phyloP scores from a whole-genome alignment of 2,113 vertebrate species.

The Istiophorus platypterus region DNA sequence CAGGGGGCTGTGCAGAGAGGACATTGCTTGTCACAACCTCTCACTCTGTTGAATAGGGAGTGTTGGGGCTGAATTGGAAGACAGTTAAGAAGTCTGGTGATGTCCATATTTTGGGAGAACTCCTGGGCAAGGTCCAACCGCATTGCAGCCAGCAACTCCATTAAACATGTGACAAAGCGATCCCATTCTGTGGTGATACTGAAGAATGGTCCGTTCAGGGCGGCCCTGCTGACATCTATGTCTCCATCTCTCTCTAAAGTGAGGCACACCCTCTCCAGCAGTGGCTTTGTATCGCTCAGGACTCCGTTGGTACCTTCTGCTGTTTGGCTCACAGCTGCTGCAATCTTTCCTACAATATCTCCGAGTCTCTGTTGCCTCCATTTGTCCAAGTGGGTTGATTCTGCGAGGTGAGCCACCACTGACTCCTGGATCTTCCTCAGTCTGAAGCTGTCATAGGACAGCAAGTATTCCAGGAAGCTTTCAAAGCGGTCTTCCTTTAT shows the following conservation, averaged over 20 bases:
- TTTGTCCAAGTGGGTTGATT: constrained; percentile 54
- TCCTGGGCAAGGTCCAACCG: constrained; percentile 61
- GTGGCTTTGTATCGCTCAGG: constrained; percentile 61
- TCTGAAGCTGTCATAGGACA: constrained; percentile 66
- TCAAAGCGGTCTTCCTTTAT: constrained; percentile 75
- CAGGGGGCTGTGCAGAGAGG: constrained; percentile 83
- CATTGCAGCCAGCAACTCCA: constrained; percentile 71
- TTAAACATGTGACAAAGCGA: constrained; percentile 68
- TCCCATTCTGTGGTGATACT: constrained; percentile 75
- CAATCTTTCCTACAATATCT: constrained; percentile 74
- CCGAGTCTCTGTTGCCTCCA: constrained; percentile 73
- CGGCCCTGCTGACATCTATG: constrained; percentile 51
- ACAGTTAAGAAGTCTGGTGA: constrained; percentile 51
- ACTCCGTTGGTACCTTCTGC: constrained; percentile 50
- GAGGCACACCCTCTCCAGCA: constrained; percentile 72
- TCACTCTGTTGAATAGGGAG: constrained; percentile 69
- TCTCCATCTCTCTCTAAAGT: constrained; percentile 64
- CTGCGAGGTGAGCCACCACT: constrained; percentile 67
- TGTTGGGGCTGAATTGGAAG: constrained; percentile 70
- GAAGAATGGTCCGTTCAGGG: constrained; percentile 70
- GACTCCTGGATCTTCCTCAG: constrained; percentile 69
- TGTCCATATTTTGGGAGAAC: constrained; percentile 63
- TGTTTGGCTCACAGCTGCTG: constrained; percentile 59
- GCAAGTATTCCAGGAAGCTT: constrained; percentile 74
- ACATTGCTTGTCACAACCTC: constrained; percentile 81